Percentiles rank a stretch among this genome's conserved stretches.
Evolutionary conservation across 2,797 vertebrate species (phyloP).

Genomic region (Lutjanus campechanus): DNA sequence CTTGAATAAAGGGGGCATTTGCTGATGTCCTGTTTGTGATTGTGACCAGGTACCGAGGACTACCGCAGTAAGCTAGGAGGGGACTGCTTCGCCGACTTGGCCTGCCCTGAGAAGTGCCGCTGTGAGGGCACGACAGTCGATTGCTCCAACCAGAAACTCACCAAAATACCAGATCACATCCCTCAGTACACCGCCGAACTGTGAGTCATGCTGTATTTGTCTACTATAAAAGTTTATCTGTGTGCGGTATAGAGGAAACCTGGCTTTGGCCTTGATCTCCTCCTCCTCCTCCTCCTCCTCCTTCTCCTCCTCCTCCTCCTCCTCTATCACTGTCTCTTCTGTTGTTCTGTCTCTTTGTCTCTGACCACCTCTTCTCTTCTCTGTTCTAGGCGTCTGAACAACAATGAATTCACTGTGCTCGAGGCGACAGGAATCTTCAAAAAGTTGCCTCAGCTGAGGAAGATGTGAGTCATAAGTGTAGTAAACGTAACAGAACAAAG

Average conservation of each 20-base stretch:
- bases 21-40: conserved; percentile 62
- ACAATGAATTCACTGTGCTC: conserved; percentile 97
- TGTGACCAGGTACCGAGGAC: conserved; percentile 95
- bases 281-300: background rate
- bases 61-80: conserved; percentile 97
- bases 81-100: conserved; percentile 97
- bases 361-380: conserved; percentile 53
- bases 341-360: conserved; percentile 41
- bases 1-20: background rate
- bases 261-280: conserved; percentile 23
- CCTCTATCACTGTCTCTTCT: conserved; percentile 19
- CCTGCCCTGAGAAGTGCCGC: conserved; percentile 97
- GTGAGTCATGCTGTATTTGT: conserved; percentile 86
- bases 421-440: conserved; percentile 98
- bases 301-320: conserved; percentile 13
- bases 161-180: conserved; percentile 96
- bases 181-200: conserved; percentile 97
- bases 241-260: conserved; percentile 36
- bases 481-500: conserved; percentile 28
- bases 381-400: conserved; percentile 92
- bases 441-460: conserved; percentile 96
- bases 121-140: conserved; percentile 98
- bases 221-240: conserved; percentile 22
- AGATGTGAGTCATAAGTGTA: conserved; percentile 91
- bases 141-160: conserved; percentile 98